Evolutionary conservation across 92 coral and sea anemone species (phyloP), one percentile per base, ranked within the genome.

Genomic region (Anthopleura xanthogrammica): DNA sequence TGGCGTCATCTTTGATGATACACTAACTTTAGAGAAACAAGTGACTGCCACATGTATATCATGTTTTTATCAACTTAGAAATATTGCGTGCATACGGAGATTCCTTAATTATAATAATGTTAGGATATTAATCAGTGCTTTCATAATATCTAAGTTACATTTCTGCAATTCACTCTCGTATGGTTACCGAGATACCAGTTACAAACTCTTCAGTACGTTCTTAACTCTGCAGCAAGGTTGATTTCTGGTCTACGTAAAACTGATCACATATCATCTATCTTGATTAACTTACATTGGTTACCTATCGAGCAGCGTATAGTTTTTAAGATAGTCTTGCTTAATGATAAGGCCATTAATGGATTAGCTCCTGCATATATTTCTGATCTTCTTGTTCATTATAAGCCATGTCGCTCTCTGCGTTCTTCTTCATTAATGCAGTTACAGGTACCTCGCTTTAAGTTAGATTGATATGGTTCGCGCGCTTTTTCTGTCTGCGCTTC

Each of bases 311-410:
- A 77, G 36, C 56, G 80, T 24, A 77, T 77, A 40, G 52, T 52
- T 43, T 77, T 43, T 77, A 77, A 77, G 24, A 39, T 77, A 52
- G 4, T 52, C 0, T n/a, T 77, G 11, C 9, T 77, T 43, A 77
- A 60, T 22, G 41, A 77, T 52, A 77, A 77, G 62, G 80, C 80
- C 12, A 17, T 77, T 4, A 77, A 77, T 77, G 62, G 80, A 41
- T 77, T 77, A 77, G 62, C n/a, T n/a, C n/a, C n/a, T n/a, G n/a
- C n/a, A n/a, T n/a, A n/a, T n/a, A n/a, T n/a, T n/a, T n/a, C n/a
- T n/a, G n/a, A n/a, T n/a, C n/a, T n/a, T n/a, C n/a, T n/a, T n/a
- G n/a, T n/a, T n/a, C n/a, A n/a, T n/a, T n/a, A n/a, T n/a, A n/a
- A n/a, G n/a, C n/a, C n/a, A n/a, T n/a, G n/a, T n/a, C n/a, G n/a